A percentile compares a stretch with the other conserved stretches of the same genome.
These are phyloP conservation scores for Heloderma charlesbogerti DNA, from an alignment of 2,113 vertebrate species.

Conservation along the genomic window DNA sequence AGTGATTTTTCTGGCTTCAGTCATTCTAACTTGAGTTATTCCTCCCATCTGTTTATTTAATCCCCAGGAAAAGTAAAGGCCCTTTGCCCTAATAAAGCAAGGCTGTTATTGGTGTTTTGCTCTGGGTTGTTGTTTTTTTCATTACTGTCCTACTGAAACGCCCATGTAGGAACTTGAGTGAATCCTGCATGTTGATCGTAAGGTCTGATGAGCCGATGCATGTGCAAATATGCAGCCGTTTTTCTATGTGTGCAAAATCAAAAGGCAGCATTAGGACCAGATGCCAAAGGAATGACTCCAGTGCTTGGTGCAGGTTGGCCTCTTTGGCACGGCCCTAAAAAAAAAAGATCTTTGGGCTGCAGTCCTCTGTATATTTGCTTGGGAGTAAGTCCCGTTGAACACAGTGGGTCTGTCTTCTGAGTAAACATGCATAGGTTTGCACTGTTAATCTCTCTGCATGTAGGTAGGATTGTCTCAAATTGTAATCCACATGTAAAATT, in stretches of 20 bases:
- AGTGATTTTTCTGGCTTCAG: constrained; percentile 30
- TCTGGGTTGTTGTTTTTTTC: not conserved
- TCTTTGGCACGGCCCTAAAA: not conserved
- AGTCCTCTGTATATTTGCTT: no score
- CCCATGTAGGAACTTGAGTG: not conserved
- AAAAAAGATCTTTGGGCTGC: no score
- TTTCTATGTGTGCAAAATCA: not conserved
- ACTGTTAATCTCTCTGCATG: not conserved
- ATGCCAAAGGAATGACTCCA: not conserved
- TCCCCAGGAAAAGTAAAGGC: constrained; percentile 36
- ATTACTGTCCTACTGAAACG: not conserved
- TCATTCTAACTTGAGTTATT: constrained; percentile 42
- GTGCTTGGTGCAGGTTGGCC: not conserved
- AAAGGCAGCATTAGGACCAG: not conserved
- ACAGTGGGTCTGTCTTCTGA: not conserved
- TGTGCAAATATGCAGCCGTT: not conserved
- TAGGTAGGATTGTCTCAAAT: not conserved
- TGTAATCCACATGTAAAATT: not conserved
- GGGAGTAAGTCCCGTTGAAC: not conserved
- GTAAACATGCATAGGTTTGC: not conserved
- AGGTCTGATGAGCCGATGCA: not conserved
- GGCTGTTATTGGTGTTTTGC: no score
- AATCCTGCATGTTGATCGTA: not conserved
- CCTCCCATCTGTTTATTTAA: constrained; percentile 33
- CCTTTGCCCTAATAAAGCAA: not conserved